Evolutionary conservation across 2,113 vertebrate species (phyloP).

Genomic region (Danio rerio): DNA sequence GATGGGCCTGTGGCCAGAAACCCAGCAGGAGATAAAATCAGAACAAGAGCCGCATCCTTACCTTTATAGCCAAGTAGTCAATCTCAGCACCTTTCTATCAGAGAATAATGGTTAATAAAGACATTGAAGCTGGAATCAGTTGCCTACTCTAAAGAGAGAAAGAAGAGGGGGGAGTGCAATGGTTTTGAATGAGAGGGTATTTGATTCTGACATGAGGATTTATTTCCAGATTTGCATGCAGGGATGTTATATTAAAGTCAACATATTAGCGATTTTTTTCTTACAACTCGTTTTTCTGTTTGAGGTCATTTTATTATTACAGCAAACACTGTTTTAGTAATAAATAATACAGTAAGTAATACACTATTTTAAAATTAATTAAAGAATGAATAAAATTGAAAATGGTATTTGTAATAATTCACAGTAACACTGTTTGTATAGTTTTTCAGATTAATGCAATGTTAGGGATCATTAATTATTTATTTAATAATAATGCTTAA

Average conservation of each 20-base stretch:
- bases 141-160: not conserved
- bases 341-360: no score
- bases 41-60: constrained; percentile 51
- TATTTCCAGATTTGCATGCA: no score
- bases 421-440: constrained; percentile 23
- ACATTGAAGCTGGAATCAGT: not conserved
- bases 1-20: constrained; percentile 46
- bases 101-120: constrained; percentile 12
- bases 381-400: not conserved
- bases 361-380: no score
- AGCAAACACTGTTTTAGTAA: no score
- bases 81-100: constrained; percentile 50
- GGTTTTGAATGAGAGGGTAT: not conserved
- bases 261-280: no score
- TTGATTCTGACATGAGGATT: no score
- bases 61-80: constrained; percentile 54
- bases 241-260: no score
- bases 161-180: not conserved
- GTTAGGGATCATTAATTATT: no score
- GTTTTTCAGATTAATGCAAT: not conserved
- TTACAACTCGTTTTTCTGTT: no score
- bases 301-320: no score
- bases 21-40: constrained; percentile 58
- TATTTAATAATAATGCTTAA: no score
- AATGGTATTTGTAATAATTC: not conserved